Evolutionary conservation across 2,888 invertebrate species (phyloP).

Genomic region (Temnothorax unifasciatus): DNA sequence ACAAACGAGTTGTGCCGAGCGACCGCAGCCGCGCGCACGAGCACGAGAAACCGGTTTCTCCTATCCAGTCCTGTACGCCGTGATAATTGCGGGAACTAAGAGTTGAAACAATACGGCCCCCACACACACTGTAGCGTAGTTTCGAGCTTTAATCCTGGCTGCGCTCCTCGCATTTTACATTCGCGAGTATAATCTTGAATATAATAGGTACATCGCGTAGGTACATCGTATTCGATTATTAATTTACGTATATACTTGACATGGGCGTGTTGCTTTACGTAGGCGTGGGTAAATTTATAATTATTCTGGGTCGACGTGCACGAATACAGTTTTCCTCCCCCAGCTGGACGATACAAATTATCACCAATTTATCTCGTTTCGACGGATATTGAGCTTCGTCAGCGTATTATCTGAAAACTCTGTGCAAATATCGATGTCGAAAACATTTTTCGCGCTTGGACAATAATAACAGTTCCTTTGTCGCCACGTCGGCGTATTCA

Average conservation of each 20-base stretch:
- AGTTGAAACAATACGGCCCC: slow-evolving; percentile 47
- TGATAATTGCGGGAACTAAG: slow-evolving; percentile 51
- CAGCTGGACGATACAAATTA: background rate
- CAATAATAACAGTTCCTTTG: slow-evolving; percentile 35
- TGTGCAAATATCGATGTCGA: slow-evolving; percentile 20
- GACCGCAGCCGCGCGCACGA: background rate
- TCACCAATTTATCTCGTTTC: slow-evolving; percentile 11
- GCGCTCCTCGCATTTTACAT: background rate
- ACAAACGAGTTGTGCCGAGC: slow-evolving; percentile 36
- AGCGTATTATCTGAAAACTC: slow-evolving; percentile 2
- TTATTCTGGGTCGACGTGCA: background rate
- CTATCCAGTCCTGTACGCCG: slow-evolving; percentile 40
- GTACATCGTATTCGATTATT: background rate
- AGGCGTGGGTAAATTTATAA: background rate
- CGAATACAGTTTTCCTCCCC: background rate
- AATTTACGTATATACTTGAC: background rate
- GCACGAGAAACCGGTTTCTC: slow-evolving; percentile 50
- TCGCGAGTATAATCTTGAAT: background rate
- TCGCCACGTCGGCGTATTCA: slow-evolving; percentile 5
- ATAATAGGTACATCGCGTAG: background rate
- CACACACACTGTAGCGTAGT: slow-evolving; percentile 19
- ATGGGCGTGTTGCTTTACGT: background rate
- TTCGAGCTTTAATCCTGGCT: slow-evolving; percentile 8
- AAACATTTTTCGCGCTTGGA: slow-evolving; percentile 29
- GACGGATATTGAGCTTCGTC: slow-evolving; percentile 11